These are phyloP conservation scores for Hippoglossus hippoglossus DNA, from an alignment of 2,797 vertebrate genomes.

Conservation along the genomic window DNA sequence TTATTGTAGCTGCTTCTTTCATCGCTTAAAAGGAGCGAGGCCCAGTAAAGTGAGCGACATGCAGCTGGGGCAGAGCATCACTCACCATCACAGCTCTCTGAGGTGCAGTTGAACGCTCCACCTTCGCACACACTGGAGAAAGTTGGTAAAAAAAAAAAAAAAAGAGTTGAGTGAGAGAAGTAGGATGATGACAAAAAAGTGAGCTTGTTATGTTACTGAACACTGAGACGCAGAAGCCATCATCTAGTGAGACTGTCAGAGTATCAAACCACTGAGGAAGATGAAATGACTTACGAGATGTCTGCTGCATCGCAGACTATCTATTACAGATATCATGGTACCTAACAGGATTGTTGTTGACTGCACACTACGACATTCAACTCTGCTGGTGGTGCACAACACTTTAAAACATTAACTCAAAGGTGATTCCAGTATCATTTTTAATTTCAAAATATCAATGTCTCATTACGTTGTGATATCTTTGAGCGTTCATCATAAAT, in stretches of 20 bases:
- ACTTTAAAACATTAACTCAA: neutral
- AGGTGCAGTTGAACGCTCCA: constrained; percentile 86
- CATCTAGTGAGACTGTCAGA: constrained; percentile 3
- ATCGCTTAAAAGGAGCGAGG: constrained; percentile 2
- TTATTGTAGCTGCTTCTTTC: neutral
- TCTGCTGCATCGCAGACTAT: constrained; percentile 54
- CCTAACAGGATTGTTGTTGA: neutral
- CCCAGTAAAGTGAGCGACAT: neutral
- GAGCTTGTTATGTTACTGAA: constrained; percentile 5
- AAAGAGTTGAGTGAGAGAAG: neutral
- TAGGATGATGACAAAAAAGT: neutral
- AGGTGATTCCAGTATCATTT: neutral
- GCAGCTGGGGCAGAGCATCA: constrained; percentile 40
- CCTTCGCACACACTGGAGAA: constrained; percentile 81
- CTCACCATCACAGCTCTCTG: constrained; percentile 87
- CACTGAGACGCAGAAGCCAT: constrained; percentile 15
- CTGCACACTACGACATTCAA: constrained; percentile 8
- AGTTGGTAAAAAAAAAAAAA: neutral
- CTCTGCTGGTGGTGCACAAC: neutral
- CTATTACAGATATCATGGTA: constrained; percentile 38
- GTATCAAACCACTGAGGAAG: constrained; percentile 21
- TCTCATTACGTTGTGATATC: neutral
- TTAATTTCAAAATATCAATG: neutral
- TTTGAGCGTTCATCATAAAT: constrained; percentile 1
- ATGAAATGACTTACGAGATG: constrained; percentile 51